A percentile compares a stretch with the other conserved stretches of the same genome.
Conservation (phyloP, 2,113 vertebrate genomes). For the Gobius niger region DNA sequence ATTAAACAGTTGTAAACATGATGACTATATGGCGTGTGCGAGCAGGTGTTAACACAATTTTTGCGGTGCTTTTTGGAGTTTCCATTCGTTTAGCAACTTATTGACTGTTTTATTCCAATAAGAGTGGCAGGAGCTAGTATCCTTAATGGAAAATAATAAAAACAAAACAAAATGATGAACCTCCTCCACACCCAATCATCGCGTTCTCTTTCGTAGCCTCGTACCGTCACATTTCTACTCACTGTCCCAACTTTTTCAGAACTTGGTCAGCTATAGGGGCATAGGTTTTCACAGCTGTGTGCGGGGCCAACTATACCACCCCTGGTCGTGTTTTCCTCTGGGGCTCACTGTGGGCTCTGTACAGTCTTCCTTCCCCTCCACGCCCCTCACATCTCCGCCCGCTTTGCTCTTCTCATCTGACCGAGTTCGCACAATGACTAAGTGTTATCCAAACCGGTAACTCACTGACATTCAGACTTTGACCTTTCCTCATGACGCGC, state of each 20-base stretch:
- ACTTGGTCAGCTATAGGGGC: not conserved
- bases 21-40: too few species aligned
- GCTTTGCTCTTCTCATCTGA: constrained; percentile 24
- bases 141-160: too few species aligned
- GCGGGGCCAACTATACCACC: constrained; percentile 5
- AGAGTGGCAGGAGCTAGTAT: too few species aligned
- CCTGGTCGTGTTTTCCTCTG: constrained; percentile 38
- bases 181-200: too few species aligned
- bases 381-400: constrained; percentile 35
- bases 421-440: constrained; percentile 33
- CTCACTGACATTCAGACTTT: constrained; percentile 14
- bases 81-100: too few species aligned
- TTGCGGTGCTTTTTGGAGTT: too few species aligned
- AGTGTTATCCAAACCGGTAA: constrained; percentile 22
- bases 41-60: too few species aligned
- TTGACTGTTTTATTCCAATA: too few species aligned
- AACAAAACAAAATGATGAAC: not conserved
- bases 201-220: too few species aligned
- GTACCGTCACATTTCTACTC: not conserved
- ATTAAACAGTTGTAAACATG: not conserved
- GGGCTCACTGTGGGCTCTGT: constrained; percentile 32
- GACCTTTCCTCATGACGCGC: constrained; percentile 9
- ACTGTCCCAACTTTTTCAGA: not conserved
- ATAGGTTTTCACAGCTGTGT: constrained; percentile 13
- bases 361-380: constrained; percentile 55